Conservation (phyloP, 2,888 invertebrate species). For the Beris morrisii region DNA sequence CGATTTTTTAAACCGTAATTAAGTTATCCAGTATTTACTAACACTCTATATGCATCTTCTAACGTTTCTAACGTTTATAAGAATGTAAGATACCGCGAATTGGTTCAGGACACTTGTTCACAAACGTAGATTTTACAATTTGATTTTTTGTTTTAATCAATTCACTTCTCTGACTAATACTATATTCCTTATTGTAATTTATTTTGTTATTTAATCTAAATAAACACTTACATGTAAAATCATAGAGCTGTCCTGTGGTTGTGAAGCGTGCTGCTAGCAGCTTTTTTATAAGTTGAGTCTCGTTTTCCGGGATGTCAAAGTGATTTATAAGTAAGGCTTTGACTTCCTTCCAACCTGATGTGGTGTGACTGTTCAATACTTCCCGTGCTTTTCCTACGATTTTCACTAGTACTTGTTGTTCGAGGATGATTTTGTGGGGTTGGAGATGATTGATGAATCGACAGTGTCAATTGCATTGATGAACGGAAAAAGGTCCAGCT, state of each 20-base stretch:
- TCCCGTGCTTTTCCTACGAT: conserved; percentile 6
- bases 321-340: conserved; percentile 19
- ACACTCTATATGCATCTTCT: conserved; percentile 5
- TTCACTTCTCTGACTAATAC: conserved; percentile 7
- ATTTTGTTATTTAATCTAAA: conserved; percentile 17
- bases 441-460: background rate
- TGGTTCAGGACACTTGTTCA: conserved; percentile 13
- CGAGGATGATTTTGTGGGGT: background rate
- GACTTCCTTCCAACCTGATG: background rate
- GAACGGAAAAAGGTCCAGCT: conserved; percentile 2
- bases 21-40: conserved; percentile 18
- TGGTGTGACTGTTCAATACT: conserved; percentile 7
- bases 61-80: conserved; percentile 12
- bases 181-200: background rate
- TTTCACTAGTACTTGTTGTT: background rate
- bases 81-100: conserved; percentile 19
- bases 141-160: conserved; percentile 17
- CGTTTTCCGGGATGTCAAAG: conserved; percentile 12
- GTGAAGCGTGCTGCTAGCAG: conserved; percentile 10
- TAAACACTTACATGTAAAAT: conserved; percentile 18
- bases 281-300: conserved; percentile 4
- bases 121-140: conserved; percentile 15
- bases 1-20: conserved; percentile 3
- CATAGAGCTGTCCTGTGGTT: conserved; percentile 10
- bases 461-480: conserved; percentile 1